Evolutionary conservation across 2,888 invertebrate species (phyloP).

Genomic region (Oscheius sp.): DNA sequence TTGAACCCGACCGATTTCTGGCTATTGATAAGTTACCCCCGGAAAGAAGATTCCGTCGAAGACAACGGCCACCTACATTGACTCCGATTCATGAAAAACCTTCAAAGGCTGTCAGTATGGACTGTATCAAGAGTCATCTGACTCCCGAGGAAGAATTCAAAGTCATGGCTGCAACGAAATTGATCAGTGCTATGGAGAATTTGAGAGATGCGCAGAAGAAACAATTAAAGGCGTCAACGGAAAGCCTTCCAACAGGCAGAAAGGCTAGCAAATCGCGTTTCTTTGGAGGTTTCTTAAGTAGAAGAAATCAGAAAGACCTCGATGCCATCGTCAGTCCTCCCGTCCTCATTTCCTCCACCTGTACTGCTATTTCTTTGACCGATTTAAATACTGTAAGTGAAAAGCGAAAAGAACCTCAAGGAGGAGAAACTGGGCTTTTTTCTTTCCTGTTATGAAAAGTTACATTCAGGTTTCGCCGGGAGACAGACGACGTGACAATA

Average conservation of each 20-base stretch:
- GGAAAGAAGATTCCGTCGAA: conserved; percentile 26
- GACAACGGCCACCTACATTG: conserved; percentile 23
- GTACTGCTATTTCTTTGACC: conserved; percentile 22
- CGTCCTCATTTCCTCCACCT: conserved; percentile 51
- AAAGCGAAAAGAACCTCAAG: neutral
- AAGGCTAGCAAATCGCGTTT: neutral
- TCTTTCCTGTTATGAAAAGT: neutral
- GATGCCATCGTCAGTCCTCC: conserved; percentile 45
- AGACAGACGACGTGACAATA: conserved; percentile 11
- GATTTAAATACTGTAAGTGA: conserved; percentile 9
- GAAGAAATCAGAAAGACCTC: conserved; percentile 17
- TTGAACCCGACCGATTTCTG: conserved; percentile 35
- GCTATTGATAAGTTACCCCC: conserved; percentile 12
- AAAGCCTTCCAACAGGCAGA: conserved; percentile 36
- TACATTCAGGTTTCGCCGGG: conserved; percentile 12
- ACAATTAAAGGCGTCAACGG: conserved; percentile 37
- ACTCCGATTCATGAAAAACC: conserved; percentile 27
- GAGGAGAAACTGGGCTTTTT: neutral
- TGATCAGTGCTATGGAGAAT: conserved; percentile 54
- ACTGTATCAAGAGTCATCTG: conserved; percentile 22
- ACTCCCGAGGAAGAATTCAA: conserved; percentile 54
- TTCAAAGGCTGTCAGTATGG: conserved; percentile 26
- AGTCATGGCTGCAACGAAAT: conserved; percentile 50
- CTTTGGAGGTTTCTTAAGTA: conserved; percentile 3
- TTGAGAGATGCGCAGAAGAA: conserved; percentile 42